phyloP scores from a whole-genome alignment of 2,113 vertebrate genomes.

The Sialia sialis region DNA sequence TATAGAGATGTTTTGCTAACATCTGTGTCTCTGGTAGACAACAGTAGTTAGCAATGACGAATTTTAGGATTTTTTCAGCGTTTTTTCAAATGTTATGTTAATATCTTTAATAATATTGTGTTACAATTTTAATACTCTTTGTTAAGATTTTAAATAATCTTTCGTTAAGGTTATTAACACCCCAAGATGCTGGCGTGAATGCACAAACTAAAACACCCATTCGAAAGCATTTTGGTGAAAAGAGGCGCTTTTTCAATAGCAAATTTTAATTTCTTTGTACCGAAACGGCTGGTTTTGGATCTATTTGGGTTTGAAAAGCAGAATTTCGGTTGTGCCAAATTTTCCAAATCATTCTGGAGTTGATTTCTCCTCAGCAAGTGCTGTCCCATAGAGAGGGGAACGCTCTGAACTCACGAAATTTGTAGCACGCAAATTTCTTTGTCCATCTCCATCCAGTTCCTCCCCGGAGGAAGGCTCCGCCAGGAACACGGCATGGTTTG shows the following conservation, averaged over 20 bases:
- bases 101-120: neutral
- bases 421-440: fast-evolving
- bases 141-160: neutral
- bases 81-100: neutral
- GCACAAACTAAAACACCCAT: neutral
- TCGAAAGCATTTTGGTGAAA: neutral
- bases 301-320: fast-evolving
- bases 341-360: fast-evolving
- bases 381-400: fast-evolving
- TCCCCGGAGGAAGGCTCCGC: neutral
- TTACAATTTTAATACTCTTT: neutral
- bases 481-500: neutral
- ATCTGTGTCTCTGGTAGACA: neutral
- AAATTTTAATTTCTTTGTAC: neutral
- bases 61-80: neutral
- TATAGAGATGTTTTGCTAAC: neutral
- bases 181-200: neutral
- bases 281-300: neutral
- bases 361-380: neutral
- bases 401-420: fast-evolving
- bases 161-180: neutral
- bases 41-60: fast-evolving
- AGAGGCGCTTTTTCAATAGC: fast-evolving
- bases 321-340: neutral
- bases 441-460: fast-evolving